Evolutionary conservation across 2,113 vertebrate genomes (phyloP).

Genomic region (Gambusia holbrooki): DNA sequence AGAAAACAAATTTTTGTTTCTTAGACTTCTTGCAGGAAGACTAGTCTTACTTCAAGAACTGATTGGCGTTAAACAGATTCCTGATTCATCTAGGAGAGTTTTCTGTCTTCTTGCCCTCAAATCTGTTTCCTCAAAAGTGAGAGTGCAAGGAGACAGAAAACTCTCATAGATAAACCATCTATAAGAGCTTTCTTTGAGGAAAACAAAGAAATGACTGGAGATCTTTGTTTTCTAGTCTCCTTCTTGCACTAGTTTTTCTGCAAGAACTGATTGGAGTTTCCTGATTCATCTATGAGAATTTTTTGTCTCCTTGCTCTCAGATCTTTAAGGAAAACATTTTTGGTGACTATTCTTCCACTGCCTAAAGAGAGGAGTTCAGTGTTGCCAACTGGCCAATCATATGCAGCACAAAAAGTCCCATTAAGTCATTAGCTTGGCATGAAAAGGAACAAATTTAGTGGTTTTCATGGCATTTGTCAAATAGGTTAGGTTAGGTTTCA

Average conservation of each 20-base stretch:
- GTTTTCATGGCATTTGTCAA: constrained; percentile 6
- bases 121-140: not conserved
- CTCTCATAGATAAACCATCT: no score
- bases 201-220: no score
- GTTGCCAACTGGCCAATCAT: constrained; percentile 12
- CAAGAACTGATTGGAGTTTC: constrained; percentile 47
- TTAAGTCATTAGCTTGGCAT: constrained; percentile 16
- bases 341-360: constrained; percentile 29
- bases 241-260: constrained; percentile 12
- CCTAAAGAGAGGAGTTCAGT: constrained; percentile 42
- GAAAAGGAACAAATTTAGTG: not conserved
- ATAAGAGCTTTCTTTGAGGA: no score
- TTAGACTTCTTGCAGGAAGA: no score
- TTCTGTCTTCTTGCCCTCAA: constrained; percentile 40
- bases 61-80: constrained; percentile 37
- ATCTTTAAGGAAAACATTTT: constrained; percentile 63
- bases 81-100: constrained; percentile 11
- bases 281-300: constrained; percentile 9
- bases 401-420: constrained; percentile 15
- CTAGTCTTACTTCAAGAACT: constrained; percentile 24
- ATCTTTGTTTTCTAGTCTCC: no score
- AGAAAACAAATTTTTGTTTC: no score
- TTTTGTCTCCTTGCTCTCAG: constrained; percentile 41
- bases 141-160: no score
- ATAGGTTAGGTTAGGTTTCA: constrained; percentile 19